Evolutionary conservation across 2,797 vertebrate genomes (phyloP).

Genomic region (Hemitrygon akajei): DNA sequence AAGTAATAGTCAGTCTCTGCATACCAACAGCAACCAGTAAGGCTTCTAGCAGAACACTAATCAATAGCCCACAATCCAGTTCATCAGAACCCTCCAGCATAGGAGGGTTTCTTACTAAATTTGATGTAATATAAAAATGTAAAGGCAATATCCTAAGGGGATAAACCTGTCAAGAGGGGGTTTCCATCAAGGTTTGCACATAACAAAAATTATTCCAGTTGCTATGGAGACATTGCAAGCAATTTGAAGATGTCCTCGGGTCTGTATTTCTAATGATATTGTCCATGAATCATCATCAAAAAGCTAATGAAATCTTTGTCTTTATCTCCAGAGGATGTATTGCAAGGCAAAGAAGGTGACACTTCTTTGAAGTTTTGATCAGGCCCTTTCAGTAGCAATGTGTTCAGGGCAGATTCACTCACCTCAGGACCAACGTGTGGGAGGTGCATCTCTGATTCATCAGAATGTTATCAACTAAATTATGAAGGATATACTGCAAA

Average conservation of each 20-base stretch:
- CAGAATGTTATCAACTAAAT: background rate
- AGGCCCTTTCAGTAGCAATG: background rate
- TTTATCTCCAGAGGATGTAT: background rate
- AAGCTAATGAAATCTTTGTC: background rate
- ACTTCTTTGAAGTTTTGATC: background rate
- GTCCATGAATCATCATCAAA: background rate
- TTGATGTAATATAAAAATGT: background rate
- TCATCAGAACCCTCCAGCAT: background rate
- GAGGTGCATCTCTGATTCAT: no score
- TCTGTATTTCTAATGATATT: background rate
- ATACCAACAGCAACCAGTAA: background rate
- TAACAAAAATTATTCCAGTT: background rate
- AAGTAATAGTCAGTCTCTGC: background rate
- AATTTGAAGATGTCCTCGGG: background rate
- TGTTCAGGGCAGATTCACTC: background rate
- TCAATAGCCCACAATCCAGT: background rate
- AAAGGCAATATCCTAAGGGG: background rate
- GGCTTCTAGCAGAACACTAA: background rate
- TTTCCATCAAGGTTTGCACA: background rate
- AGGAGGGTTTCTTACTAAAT: background rate
- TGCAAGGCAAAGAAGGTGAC: background rate
- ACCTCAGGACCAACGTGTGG: background rate
- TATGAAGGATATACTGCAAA: background rate
- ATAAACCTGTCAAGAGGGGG: background rate
- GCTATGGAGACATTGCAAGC: background rate